Base-by-base conservation (phyloP, 2,797 vertebrate genomes). In the Sternotherus odoratus region DNA sequence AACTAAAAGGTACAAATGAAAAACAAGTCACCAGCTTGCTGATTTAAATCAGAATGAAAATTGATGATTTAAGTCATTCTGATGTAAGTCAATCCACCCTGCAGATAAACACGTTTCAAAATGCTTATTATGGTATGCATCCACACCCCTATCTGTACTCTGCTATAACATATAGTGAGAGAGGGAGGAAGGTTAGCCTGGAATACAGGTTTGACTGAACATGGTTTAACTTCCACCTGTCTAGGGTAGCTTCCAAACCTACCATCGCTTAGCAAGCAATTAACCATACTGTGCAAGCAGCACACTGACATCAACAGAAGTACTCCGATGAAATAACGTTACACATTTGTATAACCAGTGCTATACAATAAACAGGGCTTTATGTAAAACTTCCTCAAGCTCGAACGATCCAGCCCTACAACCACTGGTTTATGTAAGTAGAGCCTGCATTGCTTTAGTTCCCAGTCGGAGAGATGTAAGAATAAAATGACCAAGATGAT, bases 401-500 rank as follows among this genome's bases (percentile, higher is more conserved):
- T 48, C 23, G 26, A 57, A 36, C 2, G 10, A 23, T 49, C 83
- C n/a, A 33, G 36, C 43, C 43, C n/a, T 77, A 26, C 43, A 49
- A 57, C 28, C 30, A 48, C 17, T 8, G 56, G 26, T 56, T 49
- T 57, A 57, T 33, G 8, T 24, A 12, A n/a, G 56, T 12, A 83
- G 24, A 77, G 4, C 48, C 43, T 77, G 23, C 23, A 17, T 57
- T 13, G n/a, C 49, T 39, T 77, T 46, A 28, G 36, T 50, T 48
- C 12, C 15, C n/a, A 77, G 5, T 11, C 26, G 10, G 24, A n/a
- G 33, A 93, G 94, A 92, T 16, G 1, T 26, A 51, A 91, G 77
- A 93, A 95, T 72, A 78, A 51, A 95, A 51, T 49, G 75, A 28
- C 33, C 91, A 88, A 69, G 24, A 5, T 19, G 83, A 95, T 86